These are phyloP conservation scores for Pygoscelis antarcticus DNA, from an alignment of 2,113 vertebrate species.

Conservation along the genomic window DNA sequence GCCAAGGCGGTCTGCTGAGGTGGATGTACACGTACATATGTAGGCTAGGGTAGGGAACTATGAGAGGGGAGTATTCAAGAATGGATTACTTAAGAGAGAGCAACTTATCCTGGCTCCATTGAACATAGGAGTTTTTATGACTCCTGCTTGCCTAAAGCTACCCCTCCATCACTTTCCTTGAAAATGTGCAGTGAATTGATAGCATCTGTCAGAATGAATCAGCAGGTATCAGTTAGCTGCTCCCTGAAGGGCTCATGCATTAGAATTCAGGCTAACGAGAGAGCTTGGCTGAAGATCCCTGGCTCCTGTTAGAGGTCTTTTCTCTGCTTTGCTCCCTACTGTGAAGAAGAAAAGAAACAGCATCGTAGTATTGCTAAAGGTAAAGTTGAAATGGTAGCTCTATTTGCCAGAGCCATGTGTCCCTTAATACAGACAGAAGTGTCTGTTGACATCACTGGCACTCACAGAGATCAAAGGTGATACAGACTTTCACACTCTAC, in stretches of 20 bases:
- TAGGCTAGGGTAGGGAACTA: background rate
- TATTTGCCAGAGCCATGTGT: background rate
- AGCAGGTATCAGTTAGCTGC: background rate
- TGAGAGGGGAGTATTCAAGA: background rate
- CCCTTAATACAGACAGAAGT: background rate
- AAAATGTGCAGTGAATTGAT: constrained; percentile 7
- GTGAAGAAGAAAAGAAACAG: background rate
- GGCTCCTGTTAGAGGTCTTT: background rate
- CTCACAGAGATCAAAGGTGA: background rate
- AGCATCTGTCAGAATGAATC: constrained; percentile 6
- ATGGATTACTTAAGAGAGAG: background rate
- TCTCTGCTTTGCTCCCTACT: background rate
- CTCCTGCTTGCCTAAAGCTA: background rate
- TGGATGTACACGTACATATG: background rate
- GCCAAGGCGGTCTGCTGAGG: background rate
- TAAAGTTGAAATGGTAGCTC: background rate
- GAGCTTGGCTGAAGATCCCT: background rate
- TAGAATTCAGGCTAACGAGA: background rate
- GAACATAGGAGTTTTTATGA: background rate
- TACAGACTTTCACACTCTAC: background rate
- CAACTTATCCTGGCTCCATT: background rate
- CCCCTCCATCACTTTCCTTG: background rate
- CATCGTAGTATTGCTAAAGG: background rate
- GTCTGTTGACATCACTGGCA: background rate
- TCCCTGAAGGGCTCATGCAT: background rate